These are phyloP conservation scores for Dendroctonus valens DNA, from an alignment of 1,140 invertebrate species.

Conservation along the genomic window DNA sequence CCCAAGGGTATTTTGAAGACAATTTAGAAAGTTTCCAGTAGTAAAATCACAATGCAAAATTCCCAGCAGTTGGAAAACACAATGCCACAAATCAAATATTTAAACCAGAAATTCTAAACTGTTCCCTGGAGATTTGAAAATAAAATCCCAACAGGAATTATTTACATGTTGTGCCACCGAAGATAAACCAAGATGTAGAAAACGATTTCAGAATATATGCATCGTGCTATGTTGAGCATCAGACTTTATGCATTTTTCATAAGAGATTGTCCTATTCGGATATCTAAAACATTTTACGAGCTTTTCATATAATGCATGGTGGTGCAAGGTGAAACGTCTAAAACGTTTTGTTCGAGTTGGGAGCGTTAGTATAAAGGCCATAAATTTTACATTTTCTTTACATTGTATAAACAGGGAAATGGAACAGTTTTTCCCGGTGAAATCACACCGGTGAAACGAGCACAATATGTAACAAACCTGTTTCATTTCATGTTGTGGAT, in stretches of 20 bases:
- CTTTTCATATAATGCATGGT: conserved; percentile 12
- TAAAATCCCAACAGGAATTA: conserved; percentile 2
- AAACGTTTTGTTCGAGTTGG: conserved; percentile 6
- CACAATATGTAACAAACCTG: too few species aligned
- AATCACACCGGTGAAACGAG: too few species aligned
- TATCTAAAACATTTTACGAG: conserved; percentile 20
- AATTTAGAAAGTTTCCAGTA: too few species aligned
- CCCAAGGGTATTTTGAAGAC: too few species aligned
- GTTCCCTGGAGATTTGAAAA: background rate
- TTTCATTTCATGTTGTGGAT: too few species aligned
- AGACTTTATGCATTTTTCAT: conserved; percentile 24
- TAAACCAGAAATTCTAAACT: too few species aligned
- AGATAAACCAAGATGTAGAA: conserved; percentile 11
- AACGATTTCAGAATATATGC: conserved; percentile 13
- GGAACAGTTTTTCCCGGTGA: background rate
- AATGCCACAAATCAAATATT: too few species aligned
- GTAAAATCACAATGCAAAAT: too few species aligned
- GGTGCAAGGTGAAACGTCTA: conserved; percentile 13
- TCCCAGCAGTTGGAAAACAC: too few species aligned
- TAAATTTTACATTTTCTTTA: conserved; percentile 18
- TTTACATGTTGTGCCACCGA: conserved; percentile 3
- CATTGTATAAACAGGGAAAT: conserved; percentile 11
- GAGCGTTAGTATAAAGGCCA: conserved; percentile 8
- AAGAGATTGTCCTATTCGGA: conserved; percentile 17
- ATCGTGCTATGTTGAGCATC: conserved; percentile 3